phyloP scores from a whole-genome alignment of 2,888 invertebrate genomes.

The Taphrorychus bicolor region DNA sequence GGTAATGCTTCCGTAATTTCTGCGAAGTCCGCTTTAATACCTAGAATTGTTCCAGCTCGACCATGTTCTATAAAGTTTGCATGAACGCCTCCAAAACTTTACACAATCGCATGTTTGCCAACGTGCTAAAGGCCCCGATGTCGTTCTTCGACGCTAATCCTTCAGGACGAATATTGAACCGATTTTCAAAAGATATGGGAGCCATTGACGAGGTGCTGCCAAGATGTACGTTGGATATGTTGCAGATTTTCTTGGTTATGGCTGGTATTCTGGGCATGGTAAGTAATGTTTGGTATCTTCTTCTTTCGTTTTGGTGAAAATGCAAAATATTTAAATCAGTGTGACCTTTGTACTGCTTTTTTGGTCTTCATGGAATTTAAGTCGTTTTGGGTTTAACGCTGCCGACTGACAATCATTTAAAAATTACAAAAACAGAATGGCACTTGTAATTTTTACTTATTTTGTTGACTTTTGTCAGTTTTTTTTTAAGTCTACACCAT shows the following conservation, averaged over 20 bases:
- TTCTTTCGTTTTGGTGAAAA: too few relatives aligned
- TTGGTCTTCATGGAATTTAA: too few relatives aligned
- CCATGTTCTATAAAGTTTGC: slow-evolving; percentile 75
- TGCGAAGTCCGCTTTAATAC: too few relatives aligned
- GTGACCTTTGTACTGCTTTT: too few relatives aligned
- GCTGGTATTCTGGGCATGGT: slow-evolving; percentile 59
- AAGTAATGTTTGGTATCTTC: slow-evolving; percentile 11
- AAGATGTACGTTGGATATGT: slow-evolving; percentile 68
- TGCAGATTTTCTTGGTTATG: slow-evolving; percentile 73
- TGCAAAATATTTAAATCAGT: too few relatives aligned
- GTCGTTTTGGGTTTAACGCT: too few relatives aligned
- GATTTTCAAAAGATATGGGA: slow-evolving; percentile 87
- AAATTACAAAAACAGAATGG: too few relatives aligned
- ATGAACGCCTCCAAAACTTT: slow-evolving; percentile 77
- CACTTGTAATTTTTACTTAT: too few relatives aligned
- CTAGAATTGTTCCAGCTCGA: too few relatives aligned
- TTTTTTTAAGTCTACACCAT: too few relatives aligned
- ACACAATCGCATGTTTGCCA: slow-evolving; percentile 80
- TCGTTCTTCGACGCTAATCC: slow-evolving; percentile 86
- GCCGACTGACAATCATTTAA: too few relatives aligned
- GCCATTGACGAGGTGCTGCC: slow-evolving; percentile 78
- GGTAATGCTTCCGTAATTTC: slow-evolving; percentile 18
- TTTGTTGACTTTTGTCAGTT: too few relatives aligned
- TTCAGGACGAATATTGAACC: slow-evolving; percentile 80
- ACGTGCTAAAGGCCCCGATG: slow-evolving; percentile 78